These are phyloP conservation scores for Hemicordylus capensis DNA, from an alignment of 2,113 vertebrate species.

Conservation along the genomic window DNA sequence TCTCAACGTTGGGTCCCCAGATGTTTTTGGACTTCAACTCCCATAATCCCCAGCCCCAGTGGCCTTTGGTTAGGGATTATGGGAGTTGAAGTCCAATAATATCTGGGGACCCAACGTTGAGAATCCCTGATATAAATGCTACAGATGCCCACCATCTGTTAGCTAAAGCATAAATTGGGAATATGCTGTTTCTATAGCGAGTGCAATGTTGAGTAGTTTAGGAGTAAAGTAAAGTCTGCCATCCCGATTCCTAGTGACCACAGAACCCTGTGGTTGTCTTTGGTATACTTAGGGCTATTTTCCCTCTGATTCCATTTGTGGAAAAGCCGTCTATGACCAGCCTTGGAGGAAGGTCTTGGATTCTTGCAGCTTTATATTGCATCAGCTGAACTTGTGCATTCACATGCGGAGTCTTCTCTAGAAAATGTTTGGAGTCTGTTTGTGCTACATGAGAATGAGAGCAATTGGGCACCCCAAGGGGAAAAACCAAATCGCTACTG, in stretches of 20 bases:
- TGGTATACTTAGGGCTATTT: not conserved
- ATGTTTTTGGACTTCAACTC: no score
- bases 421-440: not conserved
- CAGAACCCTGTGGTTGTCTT: no score
- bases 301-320: not conserved
- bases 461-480: not conserved
- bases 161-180: not conserved
- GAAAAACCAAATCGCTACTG: constrained; percentile 2
- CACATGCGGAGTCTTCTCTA: not conserved
- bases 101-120: no score
- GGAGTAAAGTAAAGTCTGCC: no score
- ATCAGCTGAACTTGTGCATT: not conserved
- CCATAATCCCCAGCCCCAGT: no score
- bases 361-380: not conserved
- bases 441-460: not conserved
- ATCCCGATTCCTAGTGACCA: no score
- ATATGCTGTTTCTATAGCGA: not conserved
- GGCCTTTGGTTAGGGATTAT: no score
- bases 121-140: no score
- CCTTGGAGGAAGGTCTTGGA: not conserved
- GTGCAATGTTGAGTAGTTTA: not conserved
- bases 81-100: no score
- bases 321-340: not conserved
- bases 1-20: no score
- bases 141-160: not conserved